A percentile compares a stretch with the other conserved stretches of the same genome.
Evolutionary conservation across 2,888 invertebrate species (phyloP).

Genomic region (Phortica okadai): DNA sequence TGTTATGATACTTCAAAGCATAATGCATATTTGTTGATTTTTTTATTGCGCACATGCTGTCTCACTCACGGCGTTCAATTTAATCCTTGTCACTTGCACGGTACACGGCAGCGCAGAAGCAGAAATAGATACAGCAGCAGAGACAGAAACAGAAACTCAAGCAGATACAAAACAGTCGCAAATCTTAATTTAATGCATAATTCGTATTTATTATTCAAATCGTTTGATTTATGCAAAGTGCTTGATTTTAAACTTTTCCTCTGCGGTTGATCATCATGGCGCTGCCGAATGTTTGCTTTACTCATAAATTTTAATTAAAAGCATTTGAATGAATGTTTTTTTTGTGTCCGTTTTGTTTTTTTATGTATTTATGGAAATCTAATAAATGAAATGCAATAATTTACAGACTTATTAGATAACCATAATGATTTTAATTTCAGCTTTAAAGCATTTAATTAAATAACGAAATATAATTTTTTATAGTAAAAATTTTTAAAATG

Average conservation of each 20-base stretch:
- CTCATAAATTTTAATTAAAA: constrained; percentile 66
- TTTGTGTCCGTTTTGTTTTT: not conserved
- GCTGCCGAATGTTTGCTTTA: constrained; percentile 8
- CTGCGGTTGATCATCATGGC: not conserved
- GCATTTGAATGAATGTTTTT: not conserved
- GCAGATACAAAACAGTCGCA: constrained; percentile 44
- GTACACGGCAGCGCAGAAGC: not conserved
- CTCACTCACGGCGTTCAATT: not conserved
- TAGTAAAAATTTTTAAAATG: not conserved
- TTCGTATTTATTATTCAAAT: constrained; percentile 71
- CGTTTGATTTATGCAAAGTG: constrained; percentile 66
- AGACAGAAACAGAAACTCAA: not conserved
- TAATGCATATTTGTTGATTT: not conserved
- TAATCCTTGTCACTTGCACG: not conserved
- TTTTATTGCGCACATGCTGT: not conserved
- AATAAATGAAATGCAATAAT: too few relatives aligned
- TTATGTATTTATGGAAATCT: not conserved
- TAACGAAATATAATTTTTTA: not conserved
- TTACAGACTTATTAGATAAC: not conserved
- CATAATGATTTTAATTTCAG: too few relatives aligned
- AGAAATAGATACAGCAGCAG: too few relatives aligned
- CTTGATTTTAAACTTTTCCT: constrained; percentile 4
- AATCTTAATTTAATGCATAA: constrained; percentile 71
- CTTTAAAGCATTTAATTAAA: too few relatives aligned
- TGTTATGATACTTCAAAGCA: not conserved